Conservation (phyloP, 2,113 vertebrate genomes). For the Rhinoptilus africanus region DNA sequence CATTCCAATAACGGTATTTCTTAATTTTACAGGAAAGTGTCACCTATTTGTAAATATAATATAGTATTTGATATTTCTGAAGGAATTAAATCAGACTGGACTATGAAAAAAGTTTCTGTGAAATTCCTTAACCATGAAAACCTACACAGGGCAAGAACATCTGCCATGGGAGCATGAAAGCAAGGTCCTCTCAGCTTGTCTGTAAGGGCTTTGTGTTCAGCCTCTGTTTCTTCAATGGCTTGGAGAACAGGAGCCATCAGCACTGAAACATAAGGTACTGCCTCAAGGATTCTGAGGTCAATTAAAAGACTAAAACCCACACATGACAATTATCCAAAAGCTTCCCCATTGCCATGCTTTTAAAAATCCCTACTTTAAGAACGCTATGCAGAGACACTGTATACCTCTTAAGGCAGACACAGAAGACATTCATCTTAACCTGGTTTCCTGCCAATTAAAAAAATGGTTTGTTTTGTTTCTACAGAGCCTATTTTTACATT, state of each 20-base stretch:
- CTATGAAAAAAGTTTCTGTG: not conserved
- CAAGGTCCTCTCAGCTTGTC: not conserved
- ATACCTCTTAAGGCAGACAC: not conserved
- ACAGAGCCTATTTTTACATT: not conserved
- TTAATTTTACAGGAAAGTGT: not conserved
- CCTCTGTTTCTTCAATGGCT: not conserved
- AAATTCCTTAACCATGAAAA: not conserved
- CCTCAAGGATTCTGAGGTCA: not conserved
- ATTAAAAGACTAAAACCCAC: not conserved
- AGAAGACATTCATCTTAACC: not conserved
- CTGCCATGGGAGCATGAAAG: fast-evolving
- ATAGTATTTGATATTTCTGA: not conserved
- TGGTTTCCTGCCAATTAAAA: not conserved
- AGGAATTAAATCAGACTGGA: not conserved
- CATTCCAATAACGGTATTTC: not conserved
- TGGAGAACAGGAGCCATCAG: not conserved
- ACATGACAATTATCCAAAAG: not conserved
- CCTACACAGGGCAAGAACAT: not conserved
- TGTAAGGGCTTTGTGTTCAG: not conserved
- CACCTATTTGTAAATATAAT: not conserved
- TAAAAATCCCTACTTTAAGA: not conserved
- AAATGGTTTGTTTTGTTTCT: not conserved
- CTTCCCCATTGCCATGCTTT: not conserved
- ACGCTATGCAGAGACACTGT: not conserved
- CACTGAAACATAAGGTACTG: not conserved